Evolutionary conservation across 2,888 invertebrate species (phyloP).

Genomic region (Chymomyza caudatula): DNA sequence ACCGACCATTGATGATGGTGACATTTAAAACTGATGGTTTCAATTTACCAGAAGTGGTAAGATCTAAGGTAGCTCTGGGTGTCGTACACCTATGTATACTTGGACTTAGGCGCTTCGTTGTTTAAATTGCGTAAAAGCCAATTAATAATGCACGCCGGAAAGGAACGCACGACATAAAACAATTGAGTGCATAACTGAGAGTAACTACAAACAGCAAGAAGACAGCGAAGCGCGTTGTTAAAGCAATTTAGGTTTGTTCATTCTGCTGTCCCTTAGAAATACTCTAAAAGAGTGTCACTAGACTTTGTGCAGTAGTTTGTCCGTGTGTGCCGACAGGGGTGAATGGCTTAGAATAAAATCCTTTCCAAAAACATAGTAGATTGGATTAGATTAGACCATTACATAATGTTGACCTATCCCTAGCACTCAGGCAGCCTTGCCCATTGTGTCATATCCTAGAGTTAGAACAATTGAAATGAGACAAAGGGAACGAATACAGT

Average conservation of each 20-base stretch:
- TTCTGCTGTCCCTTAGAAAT: not conserved
- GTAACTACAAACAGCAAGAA: not conserved
- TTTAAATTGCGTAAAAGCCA: slow-evolving; percentile 70
- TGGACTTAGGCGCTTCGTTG: slow-evolving; percentile 48
- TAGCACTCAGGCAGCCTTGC: too few relatives aligned
- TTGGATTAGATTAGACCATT: too few relatives aligned
- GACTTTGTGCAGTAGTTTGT: not conserved
- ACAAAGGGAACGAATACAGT: too few relatives aligned
- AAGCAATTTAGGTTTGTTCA: slow-evolving; percentile 47
- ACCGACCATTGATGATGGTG: not conserved
- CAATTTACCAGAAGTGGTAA: not conserved
- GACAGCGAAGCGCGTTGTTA: slow-evolving; percentile 11
- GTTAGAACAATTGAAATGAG: too few relatives aligned
- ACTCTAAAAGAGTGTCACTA: not conserved
- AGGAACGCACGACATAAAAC: slow-evolving; percentile 5
- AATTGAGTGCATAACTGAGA: slow-evolving; percentile 18
- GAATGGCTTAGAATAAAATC: too few relatives aligned
- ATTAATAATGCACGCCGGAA: slow-evolving; percentile 48
- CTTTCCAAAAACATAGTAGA: too few relatives aligned
- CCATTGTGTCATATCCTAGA: too few relatives aligned
- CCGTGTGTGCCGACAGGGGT: too few relatives aligned
- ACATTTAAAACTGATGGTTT: not conserved
- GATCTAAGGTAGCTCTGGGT: not conserved
- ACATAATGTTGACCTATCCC: too few relatives aligned
- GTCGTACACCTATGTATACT: not conserved